Base-by-base conservation (phyloP, 1,140 invertebrate species). In the Homalodisca vitripennis region DNA sequence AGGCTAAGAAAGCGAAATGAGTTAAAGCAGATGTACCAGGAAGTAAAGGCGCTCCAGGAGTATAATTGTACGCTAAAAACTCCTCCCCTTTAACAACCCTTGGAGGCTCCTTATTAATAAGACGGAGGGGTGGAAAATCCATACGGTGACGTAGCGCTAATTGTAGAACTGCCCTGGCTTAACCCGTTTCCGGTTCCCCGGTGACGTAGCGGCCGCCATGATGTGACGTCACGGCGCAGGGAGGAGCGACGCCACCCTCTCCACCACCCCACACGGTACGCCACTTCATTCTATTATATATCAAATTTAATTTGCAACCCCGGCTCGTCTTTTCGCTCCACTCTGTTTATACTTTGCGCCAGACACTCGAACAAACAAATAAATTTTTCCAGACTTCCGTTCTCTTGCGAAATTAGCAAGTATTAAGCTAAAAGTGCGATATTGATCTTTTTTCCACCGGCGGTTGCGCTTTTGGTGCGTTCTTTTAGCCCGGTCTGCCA, bases 111-210 rank as follows among this genome's bases (percentile, higher is more conserved):
- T 27, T 60, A 60, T 60, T 60, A 60, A 60, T 60, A 60, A 60
- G 55, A 60, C 10, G 55, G 20, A 24, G 51, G 20, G 55, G 6
- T 3, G 29, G 55, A 60, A 60, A 60, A 60, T 60, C 55, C 55
- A 60, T 60, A 60, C 55, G 14, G 55, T 60, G 55, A 60, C 55
- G 55, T 60, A 60, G 29, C 29, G 29, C 55, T 60, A 60, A 60
- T 60, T 60, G 55, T 29, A 27, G 29, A 60, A 60, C 55, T 60
- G 55, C 55, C 55, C 55, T 60, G 55, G 29, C 55, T 60, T 60
- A 60, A 60, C 55, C 55, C 55, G 55, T 60, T 60, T 60, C 55
- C 55, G 55, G 55, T 60, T 60, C 55, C 24, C n/a, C 51, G 3
- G 14, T 6, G n/a, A n/a, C n/a, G n/a, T n/a, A n/a, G n/a, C n/a